A percentile compares a stretch with the other conserved stretches of the same genome.
These are phyloP conservation scores for Helostoma temminkii DNA, from an alignment of 2,797 vertebrate genomes.

Conservation along the genomic window DNA sequence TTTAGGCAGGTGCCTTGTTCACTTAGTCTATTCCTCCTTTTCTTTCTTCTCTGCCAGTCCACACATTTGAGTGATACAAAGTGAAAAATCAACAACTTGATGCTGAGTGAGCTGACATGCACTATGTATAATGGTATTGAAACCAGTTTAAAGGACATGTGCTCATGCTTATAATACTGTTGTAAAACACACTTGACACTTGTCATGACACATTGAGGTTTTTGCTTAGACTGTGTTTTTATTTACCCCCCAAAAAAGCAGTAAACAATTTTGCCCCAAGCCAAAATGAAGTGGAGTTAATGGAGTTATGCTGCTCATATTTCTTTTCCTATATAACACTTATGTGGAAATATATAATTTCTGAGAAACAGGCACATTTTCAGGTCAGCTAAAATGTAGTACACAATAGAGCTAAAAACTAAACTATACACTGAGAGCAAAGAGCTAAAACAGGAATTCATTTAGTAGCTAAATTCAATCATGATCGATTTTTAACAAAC, in stretches of 20 bases:
- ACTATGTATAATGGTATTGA: constrained; percentile 63
- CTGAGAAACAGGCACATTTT: no score
- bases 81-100: constrained; percentile 50
- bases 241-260: not conserved
- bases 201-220: constrained; percentile 2
- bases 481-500: no score
- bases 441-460: no score
- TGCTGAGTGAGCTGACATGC: constrained; percentile 65
- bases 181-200: constrained; percentile 20
- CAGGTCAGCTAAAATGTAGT: no score
- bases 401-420: not conserved
- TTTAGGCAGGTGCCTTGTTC: constrained; percentile 65
- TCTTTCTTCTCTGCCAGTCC: constrained; percentile 53
- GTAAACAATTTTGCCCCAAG: not conserved
- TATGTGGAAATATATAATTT: no score
- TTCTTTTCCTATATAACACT: no score
- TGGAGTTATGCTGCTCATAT: no score
- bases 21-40: constrained; percentile 45
- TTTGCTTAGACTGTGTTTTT: constrained; percentile 21
- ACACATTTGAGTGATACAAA: constrained; percentile 59
- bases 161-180: constrained; percentile 25
- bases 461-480: no score
- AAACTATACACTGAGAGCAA: not conserved
- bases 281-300: not conserved
- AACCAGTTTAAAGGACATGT: constrained; percentile 39